phyloP scores from a whole-genome alignment of 2,888 invertebrate species.

The Lasius fuliginosus region DNA sequence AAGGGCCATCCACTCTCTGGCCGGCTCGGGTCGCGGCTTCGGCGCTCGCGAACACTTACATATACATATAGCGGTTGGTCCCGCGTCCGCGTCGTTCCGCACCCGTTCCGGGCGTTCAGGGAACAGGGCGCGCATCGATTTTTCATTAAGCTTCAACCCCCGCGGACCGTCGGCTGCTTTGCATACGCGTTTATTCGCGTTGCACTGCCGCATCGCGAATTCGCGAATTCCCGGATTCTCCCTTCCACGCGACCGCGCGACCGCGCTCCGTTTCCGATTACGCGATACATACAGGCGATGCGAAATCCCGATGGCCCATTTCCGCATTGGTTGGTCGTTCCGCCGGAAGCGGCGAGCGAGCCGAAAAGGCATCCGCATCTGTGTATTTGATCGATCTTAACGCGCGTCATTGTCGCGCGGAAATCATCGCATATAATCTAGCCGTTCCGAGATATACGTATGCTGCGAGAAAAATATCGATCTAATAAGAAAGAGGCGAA shows the following conservation, averaged over 20 bases:
- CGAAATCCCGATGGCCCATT: slow-evolving; percentile 57
- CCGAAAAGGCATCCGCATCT: not conserved
- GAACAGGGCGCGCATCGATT: slow-evolving; percentile 75
- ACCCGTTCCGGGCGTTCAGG: slow-evolving; percentile 47
- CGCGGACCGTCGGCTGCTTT: slow-evolving; percentile 63
- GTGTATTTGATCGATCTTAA: slow-evolving; percentile 15
- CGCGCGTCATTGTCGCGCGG: not conserved
- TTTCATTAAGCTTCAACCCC: slow-evolving; percentile 77
- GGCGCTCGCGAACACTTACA: slow-evolving; percentile 46
- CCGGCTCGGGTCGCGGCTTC: slow-evolving; percentile 3
- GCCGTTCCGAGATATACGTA: not conserved
- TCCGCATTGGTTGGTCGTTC: slow-evolving; percentile 36
- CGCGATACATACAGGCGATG: slow-evolving; percentile 33
- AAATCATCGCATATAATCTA: not conserved
- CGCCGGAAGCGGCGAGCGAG: slow-evolving; percentile 24
- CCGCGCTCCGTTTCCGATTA: slow-evolving; percentile 60
- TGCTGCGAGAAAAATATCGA: not conserved
- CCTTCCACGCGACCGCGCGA: slow-evolving; percentile 19
- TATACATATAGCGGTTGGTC: slow-evolving; percentile 1
- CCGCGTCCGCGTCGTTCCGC: slow-evolving; percentile 38
- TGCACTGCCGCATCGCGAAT: slow-evolving; percentile 58
- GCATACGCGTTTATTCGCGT: slow-evolving; percentile 70
- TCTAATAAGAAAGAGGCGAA: not conserved
- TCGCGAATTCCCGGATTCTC: slow-evolving; percentile 57
- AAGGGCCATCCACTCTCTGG: slow-evolving; percentile 64